These are phyloP conservation scores for Vultur gryphus DNA, from an alignment of 2,797 vertebrate species.

Conservation along the genomic window DNA sequence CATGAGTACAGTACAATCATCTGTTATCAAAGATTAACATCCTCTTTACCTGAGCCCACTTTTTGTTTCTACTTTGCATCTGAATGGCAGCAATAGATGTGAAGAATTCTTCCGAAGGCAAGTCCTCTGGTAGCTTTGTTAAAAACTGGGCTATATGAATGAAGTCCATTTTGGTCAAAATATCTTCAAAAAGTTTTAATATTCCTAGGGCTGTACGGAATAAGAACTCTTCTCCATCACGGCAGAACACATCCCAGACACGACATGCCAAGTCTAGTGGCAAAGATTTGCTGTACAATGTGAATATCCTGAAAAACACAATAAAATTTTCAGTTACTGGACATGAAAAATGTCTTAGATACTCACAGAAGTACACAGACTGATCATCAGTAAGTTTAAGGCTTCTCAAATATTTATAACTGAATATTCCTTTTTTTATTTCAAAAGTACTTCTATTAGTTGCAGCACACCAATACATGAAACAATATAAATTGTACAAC, in stretches of 20 bases:
- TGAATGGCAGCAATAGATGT: constrained; percentile 87
- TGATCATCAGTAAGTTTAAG: not conserved
- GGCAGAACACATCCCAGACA: constrained; percentile 96
- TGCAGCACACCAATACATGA: not conserved
- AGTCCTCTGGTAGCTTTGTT: constrained; percentile 87
- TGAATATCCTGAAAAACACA: constrained; percentile 87
- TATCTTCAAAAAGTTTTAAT: constrained; percentile 88
- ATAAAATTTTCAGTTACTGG: not conserved
- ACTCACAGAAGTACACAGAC: not conserved
- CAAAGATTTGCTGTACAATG: constrained; percentile 92
- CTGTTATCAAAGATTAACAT: not conserved
- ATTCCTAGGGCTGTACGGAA: constrained; percentile 92
- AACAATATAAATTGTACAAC: not conserved
- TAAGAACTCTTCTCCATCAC: constrained; percentile 93
- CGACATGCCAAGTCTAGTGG: constrained; percentile 93
- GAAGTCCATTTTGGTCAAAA: constrained; percentile 95
- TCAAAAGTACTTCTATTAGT: not conserved
- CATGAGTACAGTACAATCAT: not conserved
- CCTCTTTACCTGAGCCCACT: constrained; percentile 88
- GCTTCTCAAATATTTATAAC: not conserved
- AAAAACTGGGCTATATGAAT: constrained; percentile 97
- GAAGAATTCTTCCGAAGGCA: constrained; percentile 87
- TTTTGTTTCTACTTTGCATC: constrained; percentile 92
- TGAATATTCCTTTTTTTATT: not conserved
- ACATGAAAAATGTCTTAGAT: not conserved